A percentile compares a stretch with the other conserved stretches of the same genome.
Conservation (phyloP, 92 coral and sea anemone genomes). For the Porites divaricata region DNA sequence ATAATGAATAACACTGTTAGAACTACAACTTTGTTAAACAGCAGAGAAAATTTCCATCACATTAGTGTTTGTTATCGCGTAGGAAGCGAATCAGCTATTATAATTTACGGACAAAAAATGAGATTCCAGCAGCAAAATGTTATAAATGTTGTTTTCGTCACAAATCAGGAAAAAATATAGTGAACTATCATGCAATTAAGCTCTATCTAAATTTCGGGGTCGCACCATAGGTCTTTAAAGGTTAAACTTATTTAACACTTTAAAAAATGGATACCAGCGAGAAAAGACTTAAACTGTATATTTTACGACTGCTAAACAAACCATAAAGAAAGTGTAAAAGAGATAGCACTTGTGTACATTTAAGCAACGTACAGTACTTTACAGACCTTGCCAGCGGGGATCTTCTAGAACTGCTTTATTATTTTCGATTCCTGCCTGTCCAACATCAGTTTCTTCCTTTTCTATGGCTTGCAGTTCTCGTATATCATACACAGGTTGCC, state of each 20-base stretch:
- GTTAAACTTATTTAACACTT: constrained; percentile 26
- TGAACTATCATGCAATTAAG: constrained; percentile 30
- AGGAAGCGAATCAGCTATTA: constrained; percentile 7
- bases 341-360: constrained; percentile 60
- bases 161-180: constrained; percentile 7
- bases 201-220: constrained; percentile 47
- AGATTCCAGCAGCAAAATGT: constrained; percentile 9
- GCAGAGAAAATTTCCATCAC: constrained; percentile 35
- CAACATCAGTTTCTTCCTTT: constrained; percentile 91
- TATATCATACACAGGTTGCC: constrained; percentile 99
- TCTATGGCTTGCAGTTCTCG: constrained; percentile 99
- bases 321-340: constrained; percentile 33
- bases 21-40: constrained; percentile 53
- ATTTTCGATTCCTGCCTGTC: constrained; percentile 86
- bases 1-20: constrained; percentile 79
- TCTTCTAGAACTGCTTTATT: constrained; percentile 97
- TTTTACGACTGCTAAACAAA: constrained; percentile 26
- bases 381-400: constrained; percentile 99
- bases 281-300: constrained; percentile 15
- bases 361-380: constrained; percentile 51
- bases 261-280: constrained; percentile 29
- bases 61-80: constrained; percentile 30
- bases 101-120: constrained; percentile 17
- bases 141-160: constrained; percentile 10
- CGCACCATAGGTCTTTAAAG: constrained; percentile 29